Conservation (phyloP, 2,888 invertebrate species). For the Calameuta pallipes region DNA sequence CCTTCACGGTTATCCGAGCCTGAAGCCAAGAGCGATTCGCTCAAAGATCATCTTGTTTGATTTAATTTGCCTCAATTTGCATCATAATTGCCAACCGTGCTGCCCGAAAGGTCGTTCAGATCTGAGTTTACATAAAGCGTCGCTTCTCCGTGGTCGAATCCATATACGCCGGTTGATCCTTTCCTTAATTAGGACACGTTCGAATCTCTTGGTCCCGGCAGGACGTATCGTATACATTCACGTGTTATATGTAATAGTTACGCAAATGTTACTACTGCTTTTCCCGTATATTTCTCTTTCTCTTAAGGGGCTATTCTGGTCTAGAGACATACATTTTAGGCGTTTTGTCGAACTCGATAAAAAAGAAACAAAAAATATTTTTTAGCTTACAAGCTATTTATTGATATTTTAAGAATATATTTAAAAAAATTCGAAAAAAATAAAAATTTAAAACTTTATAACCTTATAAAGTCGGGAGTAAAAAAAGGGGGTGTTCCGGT, state of each 20-base stretch:
- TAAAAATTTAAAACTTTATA: no score
- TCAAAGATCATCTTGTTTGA: constrained; percentile 7
- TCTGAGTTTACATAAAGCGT: not conserved
- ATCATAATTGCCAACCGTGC: constrained; percentile 11
- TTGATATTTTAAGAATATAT: no score
- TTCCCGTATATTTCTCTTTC: no score
- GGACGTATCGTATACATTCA: not conserved
- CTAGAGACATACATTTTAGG: no score
- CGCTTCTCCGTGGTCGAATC: not conserved
- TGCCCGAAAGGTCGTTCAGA: not conserved
- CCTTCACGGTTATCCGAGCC: not conserved
- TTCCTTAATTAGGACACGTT: not conserved
- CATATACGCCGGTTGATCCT: not conserved
- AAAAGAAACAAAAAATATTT: no score
- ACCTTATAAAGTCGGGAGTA: no score
- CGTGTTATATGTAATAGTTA: not conserved
- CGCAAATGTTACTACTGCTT: no score
- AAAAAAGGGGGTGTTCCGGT: no score
- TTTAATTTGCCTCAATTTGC: constrained; percentile 18
- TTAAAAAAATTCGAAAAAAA: no score
- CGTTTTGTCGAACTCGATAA: no score
- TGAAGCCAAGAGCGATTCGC: not conserved
- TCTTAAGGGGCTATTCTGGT: no score
- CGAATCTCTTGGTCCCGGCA: not conserved
- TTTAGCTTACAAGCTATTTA: no score